phyloP scores from a whole-genome alignment of 1,140 invertebrate species.

The Diorhabda carinulata region DNA sequence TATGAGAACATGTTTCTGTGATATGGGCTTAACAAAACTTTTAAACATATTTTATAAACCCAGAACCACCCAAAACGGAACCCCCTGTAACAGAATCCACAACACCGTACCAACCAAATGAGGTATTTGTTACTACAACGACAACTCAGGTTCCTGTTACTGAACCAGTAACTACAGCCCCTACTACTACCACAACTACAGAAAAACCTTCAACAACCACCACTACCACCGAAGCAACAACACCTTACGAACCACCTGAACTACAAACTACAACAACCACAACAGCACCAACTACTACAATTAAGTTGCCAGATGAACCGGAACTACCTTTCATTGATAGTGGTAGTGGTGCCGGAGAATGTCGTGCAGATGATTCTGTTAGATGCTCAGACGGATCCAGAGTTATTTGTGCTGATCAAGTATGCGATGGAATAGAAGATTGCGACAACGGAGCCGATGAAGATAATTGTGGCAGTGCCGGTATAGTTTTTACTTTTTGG shows the following conservation, averaged over 20 bases:
- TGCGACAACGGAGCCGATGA: constrained; percentile 59
- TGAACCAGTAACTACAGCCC: neutral
- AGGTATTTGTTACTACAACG: constrained; percentile 11
- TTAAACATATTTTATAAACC: neutral
- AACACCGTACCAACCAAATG: neutral
- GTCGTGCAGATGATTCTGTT: constrained; percentile 56
- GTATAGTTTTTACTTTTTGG: constrained; percentile 7
- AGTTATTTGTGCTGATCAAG: constrained; percentile 53
- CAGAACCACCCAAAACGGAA: constrained; percentile 21
- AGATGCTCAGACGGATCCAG: constrained; percentile 46
- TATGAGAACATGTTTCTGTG: too few species aligned
- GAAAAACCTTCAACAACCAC: neutral
- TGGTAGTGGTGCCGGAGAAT: constrained; percentile 26
- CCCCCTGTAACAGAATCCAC: constrained; percentile 8
- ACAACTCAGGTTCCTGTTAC: neutral
- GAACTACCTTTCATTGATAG: neutral
- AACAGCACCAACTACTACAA: constrained; percentile 29
- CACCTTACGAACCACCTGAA: constrained; percentile 8
- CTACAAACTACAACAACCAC: constrained; percentile 35
- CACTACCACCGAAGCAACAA: constrained; percentile 22
- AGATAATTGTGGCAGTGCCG: constrained; percentile 47
- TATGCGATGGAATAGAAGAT: constrained; percentile 55
- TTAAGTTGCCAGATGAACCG: neutral
- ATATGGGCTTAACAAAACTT: neutral
- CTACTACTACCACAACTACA: neutral